Evolutionary conservation across 2,888 invertebrate genomes (phyloP).

Genomic region (Parnassius smintheus): DNA sequence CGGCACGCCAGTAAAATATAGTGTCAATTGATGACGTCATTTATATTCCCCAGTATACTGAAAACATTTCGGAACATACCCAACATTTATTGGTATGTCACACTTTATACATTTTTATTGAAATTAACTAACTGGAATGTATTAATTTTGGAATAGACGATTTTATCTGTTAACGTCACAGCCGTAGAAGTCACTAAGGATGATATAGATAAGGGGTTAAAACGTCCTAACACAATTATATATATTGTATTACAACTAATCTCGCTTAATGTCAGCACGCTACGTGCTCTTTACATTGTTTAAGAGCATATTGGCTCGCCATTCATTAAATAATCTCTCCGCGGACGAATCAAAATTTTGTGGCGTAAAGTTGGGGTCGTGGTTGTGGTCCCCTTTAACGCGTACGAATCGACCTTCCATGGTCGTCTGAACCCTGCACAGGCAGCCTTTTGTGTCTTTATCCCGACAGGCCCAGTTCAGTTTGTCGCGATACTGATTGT

Average conservation of each 20-base stretch:
- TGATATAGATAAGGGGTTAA: background rate
- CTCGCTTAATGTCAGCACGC: background rate
- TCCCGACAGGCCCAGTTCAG: slow-evolving; percentile 76
- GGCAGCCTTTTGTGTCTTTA: slow-evolving; percentile 66
- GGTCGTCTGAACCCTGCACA: slow-evolving; percentile 75
- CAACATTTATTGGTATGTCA: too few species aligned
- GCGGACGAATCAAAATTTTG: slow-evolving; percentile 59
- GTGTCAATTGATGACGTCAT: too few species aligned
- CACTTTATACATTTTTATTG: background rate
- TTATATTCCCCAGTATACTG: too few species aligned
- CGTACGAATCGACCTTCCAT: slow-evolving; percentile 67
- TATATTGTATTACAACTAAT: background rate
- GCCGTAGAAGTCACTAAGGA: background rate
- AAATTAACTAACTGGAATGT: slow-evolving; percentile 24
- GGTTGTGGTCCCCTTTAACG: slow-evolving; percentile 65
- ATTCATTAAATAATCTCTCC: slow-evolving; percentile 42
- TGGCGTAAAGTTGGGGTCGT: slow-evolving; percentile 67
- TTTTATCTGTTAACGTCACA: slow-evolving; percentile 17
- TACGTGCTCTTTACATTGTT: slow-evolving; percentile 32
- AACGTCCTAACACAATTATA: background rate
- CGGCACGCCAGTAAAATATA: too few species aligned
- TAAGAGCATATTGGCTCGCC: slow-evolving; percentile 33
- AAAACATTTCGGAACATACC: too few species aligned
- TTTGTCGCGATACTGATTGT: slow-evolving; percentile 71
- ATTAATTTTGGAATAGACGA: slow-evolving; percentile 16